Evolutionary conservation across 2,113 vertebrate genomes (phyloP), one percentile per base, ranked within the genome.

Genomic region (Meles meles): DNA sequence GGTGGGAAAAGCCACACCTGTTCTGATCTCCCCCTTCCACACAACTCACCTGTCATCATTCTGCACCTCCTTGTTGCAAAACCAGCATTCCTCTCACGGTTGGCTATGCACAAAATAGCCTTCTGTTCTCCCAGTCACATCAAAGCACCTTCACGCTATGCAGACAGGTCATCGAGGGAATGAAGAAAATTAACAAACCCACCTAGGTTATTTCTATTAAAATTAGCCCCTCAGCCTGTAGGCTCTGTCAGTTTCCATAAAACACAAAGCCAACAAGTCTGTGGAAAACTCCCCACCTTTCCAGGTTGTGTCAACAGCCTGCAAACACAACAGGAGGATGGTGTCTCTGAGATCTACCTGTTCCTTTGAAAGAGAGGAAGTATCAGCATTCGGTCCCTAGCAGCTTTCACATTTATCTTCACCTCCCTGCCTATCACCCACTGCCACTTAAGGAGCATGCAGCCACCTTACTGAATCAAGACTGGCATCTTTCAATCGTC

Each of bases 71-170:
- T 95, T 42, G 59, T 65, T 98, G 98, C 97, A 98, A 99, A 99
- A 96, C 77, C 96, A 97, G 97, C 95, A 97, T 71, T 97, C 97
- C 96, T 98, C 97, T 97, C 95, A 97, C 84, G 98, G 98, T 98
- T 97, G 98, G 98, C 97, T 99, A 98, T 99, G 98, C 98, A 99
- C 98, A 98, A 99, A 98, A 98, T 98, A 99, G 90, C 98, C 98
- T 98, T 99, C 98, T 99, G 98, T 98, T 99, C 97, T 65, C 98
- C 96, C 90, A 97, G 98, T 98, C 98, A 99, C 98, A 98, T 97
- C 97, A 96, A 98, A 99, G 98, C 98, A 93, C 98, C 99, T 98
- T 98, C 97, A 98, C 97, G 97, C 98, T 99, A 97, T 96, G 97
- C 97, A 99, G 98, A 98, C 97, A 98, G 98, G 98, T 98, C 97